Percentiles rank a stretch among this genome's conserved stretches.
These are phyloP conservation scores for Sinocyclocheilus rhinocerous DNA, from an alignment of 2,113 vertebrate species.

Conservation along the genomic window DNA sequence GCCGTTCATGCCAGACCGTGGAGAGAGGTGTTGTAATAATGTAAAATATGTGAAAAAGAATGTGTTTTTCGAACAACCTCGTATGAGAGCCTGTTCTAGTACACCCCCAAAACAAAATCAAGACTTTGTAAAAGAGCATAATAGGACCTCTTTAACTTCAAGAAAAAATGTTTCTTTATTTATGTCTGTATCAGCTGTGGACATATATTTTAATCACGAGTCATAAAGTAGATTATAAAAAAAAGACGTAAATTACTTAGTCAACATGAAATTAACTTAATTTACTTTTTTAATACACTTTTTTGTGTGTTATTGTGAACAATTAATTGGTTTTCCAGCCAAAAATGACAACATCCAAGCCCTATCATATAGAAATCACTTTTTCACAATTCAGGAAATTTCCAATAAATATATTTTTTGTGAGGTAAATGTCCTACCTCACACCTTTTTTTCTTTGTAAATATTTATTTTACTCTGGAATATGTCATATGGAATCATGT, in stretches of 20 bases:
- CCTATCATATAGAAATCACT: neutral
- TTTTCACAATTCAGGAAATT: too few species aligned
- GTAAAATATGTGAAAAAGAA: too few species aligned
- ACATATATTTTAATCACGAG: neutral
- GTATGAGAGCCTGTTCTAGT: too few species aligned
- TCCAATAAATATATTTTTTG: neutral
- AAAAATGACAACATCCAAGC: neutral
- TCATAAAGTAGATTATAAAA: neutral
- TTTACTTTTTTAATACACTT: neutral
- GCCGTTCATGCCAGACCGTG: too few species aligned
- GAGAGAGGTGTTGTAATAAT: too few species aligned
- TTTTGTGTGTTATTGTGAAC: neutral
- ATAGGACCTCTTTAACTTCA: neutral
- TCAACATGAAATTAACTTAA: neutral
- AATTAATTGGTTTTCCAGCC: neutral
- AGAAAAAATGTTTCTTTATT: neutral
- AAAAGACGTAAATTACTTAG: neutral
- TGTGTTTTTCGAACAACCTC: too few species aligned
- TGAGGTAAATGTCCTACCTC: neutral
- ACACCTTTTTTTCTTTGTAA: neutral
- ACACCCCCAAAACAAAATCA: too few species aligned
- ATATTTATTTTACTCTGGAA: neutral
- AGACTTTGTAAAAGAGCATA: too few species aligned
- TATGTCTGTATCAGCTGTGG: neutral
- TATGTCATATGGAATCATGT: too few species aligned